Evolutionary conservation across 2,113 vertebrate species (phyloP), one percentile per base, ranked within the genome.

Genomic region (Gadus chalcogrammus): DNA sequence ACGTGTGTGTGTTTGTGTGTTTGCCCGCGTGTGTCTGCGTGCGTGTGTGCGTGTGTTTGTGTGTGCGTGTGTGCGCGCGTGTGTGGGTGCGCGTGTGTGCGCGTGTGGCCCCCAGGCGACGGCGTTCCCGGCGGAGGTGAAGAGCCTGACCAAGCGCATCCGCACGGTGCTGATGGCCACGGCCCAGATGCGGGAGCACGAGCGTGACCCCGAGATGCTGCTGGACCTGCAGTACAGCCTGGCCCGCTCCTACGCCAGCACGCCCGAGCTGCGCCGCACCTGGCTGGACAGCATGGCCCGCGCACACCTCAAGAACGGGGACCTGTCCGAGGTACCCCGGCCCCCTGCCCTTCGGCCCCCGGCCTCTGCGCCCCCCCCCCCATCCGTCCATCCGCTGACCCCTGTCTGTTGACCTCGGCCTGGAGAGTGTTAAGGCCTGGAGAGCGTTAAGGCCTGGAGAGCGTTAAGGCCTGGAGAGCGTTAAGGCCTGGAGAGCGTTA

Each of bases 281-380:
- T 99, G 97, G 97, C 89, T 99, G 63, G 96, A 99, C 87, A 98
- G 96, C 81, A 99, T 99, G 97, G 96, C 97, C 61, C 94, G 96
- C 73, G 96, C 97, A 4, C 97, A 99, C 13, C 74, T 95, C 0
- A 98, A 98, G 87, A 98, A 99, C 0, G 96, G 95, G 64, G 96
- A 99, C 83, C 92, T 93, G 61, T 99, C 97, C 0, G 97, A 99
- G 96, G 97, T 98, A 79, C 48, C 5, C 4, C 31, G 7, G 11
- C n/a, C 12, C 15, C 38, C 5, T 59, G 27, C 17, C 5, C 17
- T 15, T 4, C 12, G n/a, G 56, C n/a, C 53, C 31, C 3, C 31
- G 31, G 3, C 31, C 31, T 4, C 31, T 31, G 8, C 52, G 52
- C 52, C 1, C 11, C 12, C 2, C 52, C 48, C 15, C 48, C 48